Conservation (phyloP, 2,888 invertebrate species). For the Macaria notata region DNA sequence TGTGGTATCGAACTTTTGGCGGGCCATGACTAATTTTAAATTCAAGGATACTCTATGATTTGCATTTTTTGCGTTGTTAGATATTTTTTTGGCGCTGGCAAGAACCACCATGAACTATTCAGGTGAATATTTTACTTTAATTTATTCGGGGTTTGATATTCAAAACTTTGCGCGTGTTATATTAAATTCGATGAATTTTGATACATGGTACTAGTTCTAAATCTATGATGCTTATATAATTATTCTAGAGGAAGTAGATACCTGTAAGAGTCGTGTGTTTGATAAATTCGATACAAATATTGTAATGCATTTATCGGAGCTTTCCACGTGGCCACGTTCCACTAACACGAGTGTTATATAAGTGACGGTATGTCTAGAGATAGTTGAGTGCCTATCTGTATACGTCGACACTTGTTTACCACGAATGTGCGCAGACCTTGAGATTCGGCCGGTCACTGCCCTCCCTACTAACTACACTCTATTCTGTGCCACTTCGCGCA, state of each 20-base stretch:
- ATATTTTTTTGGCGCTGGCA: slow-evolving; percentile 8
- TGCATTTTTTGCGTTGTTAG: slow-evolving; percentile 42
- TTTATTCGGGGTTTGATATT: no score
- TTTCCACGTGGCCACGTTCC: no score
- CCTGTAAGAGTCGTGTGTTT: no score
- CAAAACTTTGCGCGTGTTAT: no score
- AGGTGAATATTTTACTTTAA: slow-evolving; percentile 5
- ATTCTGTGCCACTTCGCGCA: slow-evolving; percentile 17
- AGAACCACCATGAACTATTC: slow-evolving; percentile 9
- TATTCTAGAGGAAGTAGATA: no score
- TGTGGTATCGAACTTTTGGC: slow-evolving; percentile 59
- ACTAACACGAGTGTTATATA: slow-evolving; percentile 23
- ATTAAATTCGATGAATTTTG: no score
- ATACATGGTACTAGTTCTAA: no score
- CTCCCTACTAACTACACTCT: slow-evolving; percentile 35
- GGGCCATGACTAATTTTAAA: slow-evolving; percentile 46
- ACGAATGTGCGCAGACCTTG: slow-evolving; percentile 74
- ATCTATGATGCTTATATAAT: no score
- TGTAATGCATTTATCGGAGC: no score
- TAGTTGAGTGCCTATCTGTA: slow-evolving; percentile 42
- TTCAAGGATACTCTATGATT: slow-evolving; percentile 56
- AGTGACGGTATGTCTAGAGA: slow-evolving; percentile 16
- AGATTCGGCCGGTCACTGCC: slow-evolving; percentile 80
- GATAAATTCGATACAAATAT: no score
- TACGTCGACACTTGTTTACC: slow-evolving; percentile 73